Base-by-base conservation (phyloP, 64 coral and sea anemone species). In the Anthopleura sola region DNA sequence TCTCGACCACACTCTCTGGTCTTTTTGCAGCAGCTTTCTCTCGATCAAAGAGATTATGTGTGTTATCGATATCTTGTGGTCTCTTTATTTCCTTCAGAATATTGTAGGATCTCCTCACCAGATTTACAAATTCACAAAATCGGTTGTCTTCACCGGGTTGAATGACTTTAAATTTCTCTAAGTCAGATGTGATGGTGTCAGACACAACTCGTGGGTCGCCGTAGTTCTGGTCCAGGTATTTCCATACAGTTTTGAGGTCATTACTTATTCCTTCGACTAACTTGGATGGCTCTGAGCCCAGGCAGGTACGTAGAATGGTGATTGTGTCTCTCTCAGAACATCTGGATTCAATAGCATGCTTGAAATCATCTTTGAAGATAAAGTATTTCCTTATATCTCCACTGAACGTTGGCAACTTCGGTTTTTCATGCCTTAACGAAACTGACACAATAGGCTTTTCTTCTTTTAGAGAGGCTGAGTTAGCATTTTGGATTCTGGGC, bases 61-160 rank as follows among this genome's bases (percentile, higher is more conserved):
- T 94, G 58, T 94, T 94, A 44, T 95, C 81, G 18, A 95, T 95
- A 40, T 95, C 88, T 48, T 95, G 85, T 37, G 88, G 84, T 76
- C 86, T 55, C 48, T 87, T 87, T 37, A 90, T 85, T 83, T 93
- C 80, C 86, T 88, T 93, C 23, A 93, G 66, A 29, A 85, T 94
- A 75, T 90, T 94, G 34, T 78, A 90, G 18, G 84, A 90, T 87
- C 93, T 51, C 28, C 85, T 57, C 13, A 94, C 88, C 13, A 94
- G 71, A 50, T 94, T 78, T 21, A 87, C 93, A 28, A 95, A 36
- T 20, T 91, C 88, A 78, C 93, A 95, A 47, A 95, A 95, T 2
- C 81, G 84, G 24, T 90, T 33, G 38, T 91, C 82, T 80, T 95
- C 85, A 66, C 88, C 93, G 1, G 85, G 54, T 77, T 87, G 85